These are phyloP conservation scores for Montipora foliosa DNA, from an alignment of 64 coral and sea anemone genomes.

Conservation along the genomic window DNA sequence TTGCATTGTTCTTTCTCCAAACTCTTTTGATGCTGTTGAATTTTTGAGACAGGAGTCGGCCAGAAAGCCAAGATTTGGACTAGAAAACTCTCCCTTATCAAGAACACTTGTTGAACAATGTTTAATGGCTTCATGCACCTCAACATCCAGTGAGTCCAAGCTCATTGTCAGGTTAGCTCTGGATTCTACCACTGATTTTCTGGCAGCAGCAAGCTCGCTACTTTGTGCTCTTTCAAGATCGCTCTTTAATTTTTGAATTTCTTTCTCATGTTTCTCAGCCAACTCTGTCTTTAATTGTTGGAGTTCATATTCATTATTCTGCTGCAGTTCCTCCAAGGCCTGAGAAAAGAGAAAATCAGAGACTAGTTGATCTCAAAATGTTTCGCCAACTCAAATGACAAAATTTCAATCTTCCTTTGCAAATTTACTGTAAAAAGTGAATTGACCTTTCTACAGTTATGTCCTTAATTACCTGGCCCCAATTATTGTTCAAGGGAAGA, in stretches of 20 bases:
- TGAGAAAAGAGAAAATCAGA: slow-evolving; percentile 5
- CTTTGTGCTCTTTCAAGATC: slow-evolving; percentile 79
- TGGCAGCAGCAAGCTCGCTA: slow-evolving; percentile 50
- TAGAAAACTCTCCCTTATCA: too few species aligned
- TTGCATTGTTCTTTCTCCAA: too few species aligned
- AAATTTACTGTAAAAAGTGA: too few species aligned
- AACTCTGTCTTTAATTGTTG: slow-evolving; percentile 93
- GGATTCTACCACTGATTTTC: slow-evolving; percentile 38
- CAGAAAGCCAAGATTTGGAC: too few species aligned
- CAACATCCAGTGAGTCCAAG: slow-evolving; percentile 80
- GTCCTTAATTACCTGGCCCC: too few species aligned
- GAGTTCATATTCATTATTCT: slow-evolving; percentile 91
- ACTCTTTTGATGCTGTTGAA: too few species aligned
- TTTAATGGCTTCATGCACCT: slow-evolving; percentile 43
- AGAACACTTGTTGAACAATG: too few species aligned
- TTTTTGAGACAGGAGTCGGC: too few species aligned
- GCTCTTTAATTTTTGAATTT: slow-evolving; percentile 54
- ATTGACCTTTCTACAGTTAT: too few species aligned
- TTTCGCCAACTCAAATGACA: too few species aligned
- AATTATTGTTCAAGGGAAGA: too few species aligned
- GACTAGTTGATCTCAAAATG: background rate
- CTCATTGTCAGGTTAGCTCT: slow-evolving; percentile 67
- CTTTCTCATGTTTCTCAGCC: slow-evolving; percentile 93
- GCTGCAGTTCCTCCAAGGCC: slow-evolving; percentile 89
- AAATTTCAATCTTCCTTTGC: too few species aligned